phyloP scores from a whole-genome alignment of 2,113 vertebrate genomes.

The Asarcornis scutulata region DNA sequence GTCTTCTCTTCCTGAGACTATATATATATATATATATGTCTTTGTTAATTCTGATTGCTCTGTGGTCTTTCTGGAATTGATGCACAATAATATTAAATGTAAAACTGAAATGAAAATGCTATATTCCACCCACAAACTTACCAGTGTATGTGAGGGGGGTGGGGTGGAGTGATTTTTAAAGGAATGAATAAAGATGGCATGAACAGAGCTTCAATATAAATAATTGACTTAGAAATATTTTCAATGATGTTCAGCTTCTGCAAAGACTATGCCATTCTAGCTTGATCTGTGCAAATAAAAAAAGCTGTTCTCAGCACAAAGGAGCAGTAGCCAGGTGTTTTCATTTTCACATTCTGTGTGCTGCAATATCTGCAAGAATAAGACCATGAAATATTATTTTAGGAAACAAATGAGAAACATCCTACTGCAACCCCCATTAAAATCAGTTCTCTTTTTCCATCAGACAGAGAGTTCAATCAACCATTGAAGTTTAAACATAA shows the following conservation, averaged over 20 bases:
- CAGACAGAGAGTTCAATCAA: conserved; percentile 27
- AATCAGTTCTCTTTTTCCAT: not conserved
- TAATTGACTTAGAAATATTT: not conserved
- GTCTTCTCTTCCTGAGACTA: not conserved
- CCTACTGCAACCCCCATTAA: not conserved
- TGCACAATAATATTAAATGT: not conserved
- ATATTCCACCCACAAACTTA: not conserved
- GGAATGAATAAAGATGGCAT: not conserved
- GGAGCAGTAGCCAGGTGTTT: not conserved
- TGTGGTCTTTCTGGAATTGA: not conserved
- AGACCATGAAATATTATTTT: conserved; percentile 41
- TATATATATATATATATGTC: not conserved
- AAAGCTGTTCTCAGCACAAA: not conserved
- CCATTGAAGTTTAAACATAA: conserved; percentile 10
- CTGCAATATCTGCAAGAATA: conserved; percentile 35
- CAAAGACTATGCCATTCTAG: not conserved
- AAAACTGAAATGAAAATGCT: not conserved
- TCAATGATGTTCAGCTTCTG: not conserved
- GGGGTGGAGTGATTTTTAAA: not conserved
- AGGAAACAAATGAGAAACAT: conserved; percentile 23
- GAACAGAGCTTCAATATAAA: not conserved
- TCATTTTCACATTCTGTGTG: conserved; percentile 20
- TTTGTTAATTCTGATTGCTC: not conserved
- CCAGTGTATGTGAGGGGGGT: too few relatives aligned
- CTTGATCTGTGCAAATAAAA: not conserved